Conservation (phyloP, 2,888 invertebrate genomes). For the Asteroscopus sphinx region DNA sequence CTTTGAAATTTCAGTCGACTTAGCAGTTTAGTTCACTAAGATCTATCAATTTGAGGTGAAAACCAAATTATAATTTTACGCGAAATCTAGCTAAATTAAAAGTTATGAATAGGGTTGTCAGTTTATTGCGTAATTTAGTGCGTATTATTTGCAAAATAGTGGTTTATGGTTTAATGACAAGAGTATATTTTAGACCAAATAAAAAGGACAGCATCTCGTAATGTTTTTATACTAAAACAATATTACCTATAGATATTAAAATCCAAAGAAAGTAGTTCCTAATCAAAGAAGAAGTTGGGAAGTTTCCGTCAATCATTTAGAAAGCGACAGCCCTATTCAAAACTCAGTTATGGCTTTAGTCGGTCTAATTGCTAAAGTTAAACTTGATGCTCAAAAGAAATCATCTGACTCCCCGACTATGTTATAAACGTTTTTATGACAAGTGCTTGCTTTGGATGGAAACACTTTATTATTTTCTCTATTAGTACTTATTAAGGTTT, state of each 20-base stretch:
- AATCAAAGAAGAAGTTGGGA: too few relatives aligned
- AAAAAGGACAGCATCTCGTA: too few relatives aligned
- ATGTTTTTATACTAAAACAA: too few relatives aligned
- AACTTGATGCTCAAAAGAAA: slow-evolving; percentile 59
- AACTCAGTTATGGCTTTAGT: slow-evolving; percentile 47
- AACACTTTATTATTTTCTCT: slow-evolving; percentile 34
- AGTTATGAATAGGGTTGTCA: slow-evolving; percentile 42
- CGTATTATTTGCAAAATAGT: background rate
- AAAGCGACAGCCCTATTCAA: slow-evolving; percentile 41
- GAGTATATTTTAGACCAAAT: too few relatives aligned
- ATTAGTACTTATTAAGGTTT: slow-evolving; percentile 3
- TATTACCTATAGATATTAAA: too few relatives aligned
- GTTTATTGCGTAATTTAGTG: slow-evolving; percentile 14
- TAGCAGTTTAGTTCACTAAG: slow-evolving; percentile 50
- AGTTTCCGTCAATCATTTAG: slow-evolving; percentile 7
- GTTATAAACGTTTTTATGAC: slow-evolving; percentile 28
- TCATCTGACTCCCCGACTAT: slow-evolving; percentile 29
- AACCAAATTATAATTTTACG: slow-evolving; percentile 56
- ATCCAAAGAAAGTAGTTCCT: too few relatives aligned
- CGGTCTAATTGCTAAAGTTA: slow-evolving; percentile 60
- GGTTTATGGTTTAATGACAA: background rate
- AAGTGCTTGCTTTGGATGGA: slow-evolving; percentile 22
- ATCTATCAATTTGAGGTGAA: slow-evolving; percentile 52
- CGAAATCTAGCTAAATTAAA: slow-evolving; percentile 37
- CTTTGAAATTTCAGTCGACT: slow-evolving; percentile 35